Conservation (phyloP, 64 coral and sea anemone species). For the Montipora efflorescens region DNA sequence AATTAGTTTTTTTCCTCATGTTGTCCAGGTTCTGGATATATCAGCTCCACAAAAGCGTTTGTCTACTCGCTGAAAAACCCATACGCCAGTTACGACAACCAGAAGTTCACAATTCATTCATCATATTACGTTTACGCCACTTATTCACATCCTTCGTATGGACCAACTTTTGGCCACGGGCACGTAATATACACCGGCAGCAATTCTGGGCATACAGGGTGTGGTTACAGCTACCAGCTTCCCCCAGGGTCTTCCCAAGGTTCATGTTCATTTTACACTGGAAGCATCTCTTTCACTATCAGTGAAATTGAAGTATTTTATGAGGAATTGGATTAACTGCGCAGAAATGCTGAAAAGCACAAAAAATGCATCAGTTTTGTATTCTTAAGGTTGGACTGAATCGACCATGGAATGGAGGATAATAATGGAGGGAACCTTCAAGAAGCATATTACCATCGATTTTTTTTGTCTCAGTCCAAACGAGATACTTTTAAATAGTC, state of each 20-base stretch:
- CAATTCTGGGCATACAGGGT: background rate
- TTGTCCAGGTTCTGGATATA: background rate
- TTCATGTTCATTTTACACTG: background rate
- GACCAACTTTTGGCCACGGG: background rate
- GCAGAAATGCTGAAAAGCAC: background rate
- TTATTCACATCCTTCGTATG: rapidly evolving
- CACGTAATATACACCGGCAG: background rate
- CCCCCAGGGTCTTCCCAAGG: background rate
- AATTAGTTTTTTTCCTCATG: too few relatives aligned
- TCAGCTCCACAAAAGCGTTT: background rate
- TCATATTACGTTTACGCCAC: background rate
- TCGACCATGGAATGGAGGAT: too few relatives aligned
- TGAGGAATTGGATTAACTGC: background rate
- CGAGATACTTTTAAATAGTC: too few relatives aligned
- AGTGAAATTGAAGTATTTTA: background rate
- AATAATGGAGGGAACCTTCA: too few relatives aligned
- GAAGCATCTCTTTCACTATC: background rate
- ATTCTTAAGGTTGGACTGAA: too few relatives aligned
- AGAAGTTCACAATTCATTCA: background rate
- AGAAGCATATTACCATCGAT: too few relatives aligned
- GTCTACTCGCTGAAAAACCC: background rate
- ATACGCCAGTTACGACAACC: background rate
- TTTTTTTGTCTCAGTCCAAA: too few relatives aligned
- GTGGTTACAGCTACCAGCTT: background rate
- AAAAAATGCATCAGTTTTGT: background rate